Conservation (phyloP, 2,888 invertebrate species). For the Drosophila longiperda region DNA sequence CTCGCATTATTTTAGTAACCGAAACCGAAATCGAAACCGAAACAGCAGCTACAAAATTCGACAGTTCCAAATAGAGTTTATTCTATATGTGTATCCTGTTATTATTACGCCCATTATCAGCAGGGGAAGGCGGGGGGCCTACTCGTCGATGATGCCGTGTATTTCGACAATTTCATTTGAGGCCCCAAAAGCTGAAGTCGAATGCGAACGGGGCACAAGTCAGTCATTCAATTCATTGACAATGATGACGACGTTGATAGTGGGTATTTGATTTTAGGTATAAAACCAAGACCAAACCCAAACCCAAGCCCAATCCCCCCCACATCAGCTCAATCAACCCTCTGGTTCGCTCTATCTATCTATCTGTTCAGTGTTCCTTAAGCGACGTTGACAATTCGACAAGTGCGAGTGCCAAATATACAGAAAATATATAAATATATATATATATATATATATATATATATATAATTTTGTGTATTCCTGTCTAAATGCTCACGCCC, state of each 20-base stretch:
- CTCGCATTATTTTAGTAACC: constrained; percentile 43
- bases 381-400: constrained; percentile 75
- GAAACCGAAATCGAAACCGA: constrained; percentile 39
- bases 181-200: constrained; percentile 40
- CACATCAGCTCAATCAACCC: constrained; percentile 1
- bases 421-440: constrained; percentile 4
- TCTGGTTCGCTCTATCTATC: not conserved
- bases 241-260: constrained; percentile 75
- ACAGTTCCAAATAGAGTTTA: constrained; percentile 25
- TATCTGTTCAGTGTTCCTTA: constrained; percentile 25
- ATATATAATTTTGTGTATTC: constrained; percentile 14
- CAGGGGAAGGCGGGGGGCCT: not conserved
- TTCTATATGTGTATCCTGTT: constrained; percentile 25
- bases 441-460: constrained; percentile 5
- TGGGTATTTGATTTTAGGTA: constrained; percentile 63
- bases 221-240: constrained; percentile 77
- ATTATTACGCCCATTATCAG: constrained; percentile 49
- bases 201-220: constrained; percentile 50
- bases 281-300: not conserved
- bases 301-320: not conserved
- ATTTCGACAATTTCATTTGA: constrained; percentile 73
- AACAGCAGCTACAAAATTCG: constrained; percentile 32
- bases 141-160: constrained; percentile 61
- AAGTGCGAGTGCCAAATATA: constrained; percentile 60
- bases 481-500: constrained; percentile 31